Evolutionary conservation across 2,797 vertebrate genomes (phyloP).

Genomic region (Danionella dracula): DNA sequence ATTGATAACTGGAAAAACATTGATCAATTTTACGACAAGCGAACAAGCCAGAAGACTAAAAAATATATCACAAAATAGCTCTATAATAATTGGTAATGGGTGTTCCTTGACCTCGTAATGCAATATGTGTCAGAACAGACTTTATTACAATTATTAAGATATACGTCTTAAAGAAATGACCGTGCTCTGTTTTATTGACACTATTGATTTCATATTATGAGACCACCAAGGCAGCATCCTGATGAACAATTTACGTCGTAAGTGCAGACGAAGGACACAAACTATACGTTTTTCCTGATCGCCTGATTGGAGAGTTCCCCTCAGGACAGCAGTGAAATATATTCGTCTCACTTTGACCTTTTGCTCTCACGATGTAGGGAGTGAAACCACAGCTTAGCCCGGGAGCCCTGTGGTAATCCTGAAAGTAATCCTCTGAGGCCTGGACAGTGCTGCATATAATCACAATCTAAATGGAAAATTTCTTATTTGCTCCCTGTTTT

Average conservation of each 20-base stretch:
- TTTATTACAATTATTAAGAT: constrained; percentile 17
- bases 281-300: constrained; percentile 41
- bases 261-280: constrained; percentile 39
- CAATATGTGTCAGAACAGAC: not conserved
- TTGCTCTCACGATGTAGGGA: constrained; percentile 45
- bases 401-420: constrained; percentile 45
- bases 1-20: too few species aligned
- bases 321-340: constrained; percentile 48
- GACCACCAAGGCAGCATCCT: constrained; percentile 1
- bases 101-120: constrained; percentile 1
- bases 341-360: constrained; percentile 52
- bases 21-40: too few species aligned
- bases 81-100: not conserved
- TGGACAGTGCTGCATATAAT: constrained; percentile 22
- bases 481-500: constrained; percentile 16
- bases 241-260: constrained; percentile 36
- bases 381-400: constrained; percentile 51
- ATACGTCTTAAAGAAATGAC: constrained; percentile 5
- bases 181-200: constrained; percentile 5
- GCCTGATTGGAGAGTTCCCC: constrained; percentile 29
- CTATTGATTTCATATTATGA: constrained; percentile 21
- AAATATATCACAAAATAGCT: not conserved
- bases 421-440: constrained; percentile 45
- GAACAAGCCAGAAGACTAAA: too few species aligned
- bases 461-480: constrained; percentile 20